These are phyloP conservation scores for Poecilia wingei DNA, from an alignment of 2,797 vertebrate genomes.

Conservation along the genomic window DNA sequence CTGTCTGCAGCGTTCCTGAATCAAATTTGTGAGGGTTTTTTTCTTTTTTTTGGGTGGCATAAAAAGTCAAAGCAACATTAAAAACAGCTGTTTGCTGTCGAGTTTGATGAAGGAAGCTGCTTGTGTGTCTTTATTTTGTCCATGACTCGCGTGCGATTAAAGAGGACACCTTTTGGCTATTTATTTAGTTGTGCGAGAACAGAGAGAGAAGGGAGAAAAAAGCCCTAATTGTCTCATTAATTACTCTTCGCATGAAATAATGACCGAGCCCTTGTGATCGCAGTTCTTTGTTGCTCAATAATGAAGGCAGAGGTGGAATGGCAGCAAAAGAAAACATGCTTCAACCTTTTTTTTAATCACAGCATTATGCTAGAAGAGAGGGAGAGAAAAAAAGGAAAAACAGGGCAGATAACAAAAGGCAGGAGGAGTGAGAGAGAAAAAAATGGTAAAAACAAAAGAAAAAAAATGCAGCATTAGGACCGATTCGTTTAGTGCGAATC, in stretches of 20 bases:
- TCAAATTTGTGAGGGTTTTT: constrained; percentile 4
- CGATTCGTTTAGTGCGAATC: constrained; percentile 40
- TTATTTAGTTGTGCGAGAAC: constrained; percentile 65
- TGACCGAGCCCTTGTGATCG: constrained; percentile 56
- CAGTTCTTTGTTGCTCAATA: constrained; percentile 62
- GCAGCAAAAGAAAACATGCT: constrained; percentile 51
- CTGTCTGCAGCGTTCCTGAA: constrained; percentile 23
- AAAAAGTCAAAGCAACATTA: constrained; percentile 31
- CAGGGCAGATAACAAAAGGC: constrained; percentile 39
- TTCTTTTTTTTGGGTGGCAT: background rate
- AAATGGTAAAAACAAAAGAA: background rate
- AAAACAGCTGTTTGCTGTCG: constrained; percentile 27
- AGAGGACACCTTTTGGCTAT: constrained; percentile 67
- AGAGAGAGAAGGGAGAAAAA: constrained; percentile 40
- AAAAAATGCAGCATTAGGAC: constrained; percentile 40
- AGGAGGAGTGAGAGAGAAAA: constrained; percentile 8
- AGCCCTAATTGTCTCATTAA: constrained; percentile 73
- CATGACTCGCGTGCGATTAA: constrained; percentile 65
- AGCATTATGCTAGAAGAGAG: constrained; percentile 47
- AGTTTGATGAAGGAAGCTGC: constrained; percentile 37
- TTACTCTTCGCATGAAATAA: constrained; percentile 67
- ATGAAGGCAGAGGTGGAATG: constrained; percentile 45
- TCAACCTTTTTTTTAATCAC: constrained; percentile 61
- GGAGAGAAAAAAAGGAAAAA: constrained; percentile 46
- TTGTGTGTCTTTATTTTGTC: constrained; percentile 60